Evolutionary conservation across 92 coral and sea anemone genomes (phyloP).

Genomic region (Metridium senile): DNA sequence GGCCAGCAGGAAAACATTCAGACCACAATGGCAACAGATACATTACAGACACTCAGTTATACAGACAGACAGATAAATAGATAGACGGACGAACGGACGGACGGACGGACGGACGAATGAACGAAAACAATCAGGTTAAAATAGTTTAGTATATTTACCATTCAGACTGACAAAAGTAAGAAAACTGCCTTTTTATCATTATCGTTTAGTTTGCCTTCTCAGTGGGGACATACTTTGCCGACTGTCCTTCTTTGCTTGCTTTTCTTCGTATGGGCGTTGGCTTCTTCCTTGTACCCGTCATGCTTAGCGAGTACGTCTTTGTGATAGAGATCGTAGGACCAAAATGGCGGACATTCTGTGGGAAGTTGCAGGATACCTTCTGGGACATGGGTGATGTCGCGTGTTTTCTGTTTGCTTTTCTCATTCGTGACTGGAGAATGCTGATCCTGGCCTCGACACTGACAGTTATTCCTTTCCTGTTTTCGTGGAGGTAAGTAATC

Average conservation of each 20-base stretch:
- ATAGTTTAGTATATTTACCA: neutral
- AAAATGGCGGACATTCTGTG: slow-evolving; percentile 3
- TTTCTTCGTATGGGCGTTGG: slow-evolving; percentile 35
- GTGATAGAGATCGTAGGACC: slow-evolving; percentile 44
- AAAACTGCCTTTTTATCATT: no score
- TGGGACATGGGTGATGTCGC: slow-evolving; percentile 9
- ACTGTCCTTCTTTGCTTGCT: slow-evolving; percentile 22
- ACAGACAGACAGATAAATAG: no score
- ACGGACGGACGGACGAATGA: no score
- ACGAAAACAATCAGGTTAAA: no score
- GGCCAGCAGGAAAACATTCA: no score
- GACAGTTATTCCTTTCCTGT: neutral
- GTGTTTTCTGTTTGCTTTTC: neutral
- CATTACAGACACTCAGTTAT: no score
- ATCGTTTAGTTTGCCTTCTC: slow-evolving; percentile 13
- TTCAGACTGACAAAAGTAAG: no score
- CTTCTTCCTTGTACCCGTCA: slow-evolving; percentile 16
- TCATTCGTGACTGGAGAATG: slow-evolving; percentile 11
- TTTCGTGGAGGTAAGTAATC: neutral
- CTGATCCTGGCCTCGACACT: neutral
- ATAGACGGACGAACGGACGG: no score
- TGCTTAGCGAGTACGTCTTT: slow-evolving; percentile 34
- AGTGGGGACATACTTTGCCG: slow-evolving; percentile 24
- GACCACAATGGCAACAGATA: no score
- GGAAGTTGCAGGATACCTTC: neutral